Evolutionary conservation across 2,113 vertebrate genomes (phyloP).

Genomic region (Solea senegalensis): DNA sequence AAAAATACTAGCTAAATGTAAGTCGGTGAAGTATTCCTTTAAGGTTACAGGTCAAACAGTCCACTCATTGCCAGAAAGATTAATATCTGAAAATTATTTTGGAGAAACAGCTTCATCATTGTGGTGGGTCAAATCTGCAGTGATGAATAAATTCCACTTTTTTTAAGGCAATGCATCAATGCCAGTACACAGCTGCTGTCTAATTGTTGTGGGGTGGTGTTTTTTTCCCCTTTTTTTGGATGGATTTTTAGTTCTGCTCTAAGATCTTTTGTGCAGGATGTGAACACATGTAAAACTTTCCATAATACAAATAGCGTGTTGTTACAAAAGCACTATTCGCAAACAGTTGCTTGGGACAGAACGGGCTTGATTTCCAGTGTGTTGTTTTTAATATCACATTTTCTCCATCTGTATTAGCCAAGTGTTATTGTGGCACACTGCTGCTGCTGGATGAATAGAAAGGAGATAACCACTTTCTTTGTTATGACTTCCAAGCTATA

Average conservation of each 20-base stretch:
- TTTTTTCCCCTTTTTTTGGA: not conserved
- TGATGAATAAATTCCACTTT: slow-evolving; percentile 31
- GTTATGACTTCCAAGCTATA: slow-evolving; percentile 5
- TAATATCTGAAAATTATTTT: slow-evolving; percentile 51
- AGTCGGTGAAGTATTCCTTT: no score
- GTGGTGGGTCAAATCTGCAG: slow-evolving; percentile 33
- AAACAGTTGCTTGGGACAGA: not conserved
- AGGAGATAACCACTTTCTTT: slow-evolving; percentile 1
- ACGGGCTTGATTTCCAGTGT: slow-evolving; percentile 17
- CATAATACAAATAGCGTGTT: slow-evolving; percentile 24
- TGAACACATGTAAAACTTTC: slow-evolving; percentile 12
- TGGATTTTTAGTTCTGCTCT: slow-evolving; percentile 11
- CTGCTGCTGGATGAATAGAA: slow-evolving; percentile 20
- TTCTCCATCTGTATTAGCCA: slow-evolving; percentile 8
- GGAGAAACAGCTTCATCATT: slow-evolving; percentile 35
- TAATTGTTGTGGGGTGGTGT: slow-evolving; percentile 9
- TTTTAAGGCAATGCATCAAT: slow-evolving; percentile 52
- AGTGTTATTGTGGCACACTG: slow-evolving; percentile 1
- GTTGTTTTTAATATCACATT: slow-evolving; percentile 16
- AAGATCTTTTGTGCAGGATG: slow-evolving; percentile 4
- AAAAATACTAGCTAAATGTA: no score
- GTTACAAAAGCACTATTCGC: not conserved
- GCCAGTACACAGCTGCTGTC: slow-evolving; percentile 30
- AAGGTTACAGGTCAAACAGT: slow-evolving; percentile 21
- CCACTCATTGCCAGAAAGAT: slow-evolving; percentile 51